Conservation (phyloP, 1,140 invertebrate species). For the Lethrus apterus region DNA sequence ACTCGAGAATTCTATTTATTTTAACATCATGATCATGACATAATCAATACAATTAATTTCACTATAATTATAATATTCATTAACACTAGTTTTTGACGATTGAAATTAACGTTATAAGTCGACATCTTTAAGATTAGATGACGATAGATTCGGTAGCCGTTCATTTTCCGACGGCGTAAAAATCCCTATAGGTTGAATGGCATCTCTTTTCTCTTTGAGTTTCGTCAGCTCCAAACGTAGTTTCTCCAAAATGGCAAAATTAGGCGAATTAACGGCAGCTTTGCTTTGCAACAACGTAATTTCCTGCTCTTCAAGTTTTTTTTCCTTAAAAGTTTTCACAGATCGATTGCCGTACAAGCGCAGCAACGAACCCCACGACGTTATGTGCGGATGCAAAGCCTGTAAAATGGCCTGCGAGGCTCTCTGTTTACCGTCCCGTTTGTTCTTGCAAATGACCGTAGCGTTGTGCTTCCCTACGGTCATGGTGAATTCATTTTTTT, state of each 20-base stretch:
- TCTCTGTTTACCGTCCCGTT: conserved; percentile 93
- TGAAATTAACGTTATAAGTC: conserved; percentile 45
- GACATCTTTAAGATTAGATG: conserved; percentile 66
- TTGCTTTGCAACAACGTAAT: conserved; percentile 87
- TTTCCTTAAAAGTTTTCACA: conserved; percentile 87
- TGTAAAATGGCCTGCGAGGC: conserved; percentile 94
- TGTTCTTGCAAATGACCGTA: conserved; percentile 88
- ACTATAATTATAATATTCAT: too few species aligned
- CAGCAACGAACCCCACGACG: conserved; percentile 90
- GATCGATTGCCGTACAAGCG: conserved; percentile 89
- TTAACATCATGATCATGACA: too few species aligned
- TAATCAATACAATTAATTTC: too few species aligned
- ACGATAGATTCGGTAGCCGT: conserved; percentile 60
- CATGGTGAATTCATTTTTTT: conserved; percentile 93
- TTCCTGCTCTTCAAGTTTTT: conserved; percentile 90
- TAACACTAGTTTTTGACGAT: too few species aligned
- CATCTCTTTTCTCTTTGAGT: conserved; percentile 57
- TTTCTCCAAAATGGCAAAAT: conserved; percentile 88
- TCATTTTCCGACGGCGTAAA: conserved; percentile 57
- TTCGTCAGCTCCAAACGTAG: conserved; percentile 82
- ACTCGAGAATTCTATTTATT: too few species aligned
- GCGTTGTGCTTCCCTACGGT: conserved; percentile 86
- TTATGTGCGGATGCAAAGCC: conserved; percentile 83
- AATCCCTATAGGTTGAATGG: conserved; percentile 66
- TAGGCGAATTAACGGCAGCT: conserved; percentile 84